phyloP scores from a whole-genome alignment of 2,888 invertebrate genomes.

The Callyntrura guangdongensis region DNA sequence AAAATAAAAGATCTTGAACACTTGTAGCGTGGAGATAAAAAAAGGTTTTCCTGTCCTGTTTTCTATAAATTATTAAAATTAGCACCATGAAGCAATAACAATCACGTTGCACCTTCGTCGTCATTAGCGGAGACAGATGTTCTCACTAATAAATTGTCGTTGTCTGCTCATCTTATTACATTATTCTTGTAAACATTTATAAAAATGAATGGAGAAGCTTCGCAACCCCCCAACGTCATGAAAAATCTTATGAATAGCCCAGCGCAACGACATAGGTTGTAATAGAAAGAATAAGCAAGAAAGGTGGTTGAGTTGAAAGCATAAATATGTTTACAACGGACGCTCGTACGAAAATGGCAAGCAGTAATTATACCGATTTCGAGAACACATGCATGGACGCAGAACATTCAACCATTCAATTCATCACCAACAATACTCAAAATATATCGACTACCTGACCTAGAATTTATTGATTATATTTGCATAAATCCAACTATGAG shows the following conservation, averaged over 20 bases:
- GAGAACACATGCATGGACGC: too few species aligned
- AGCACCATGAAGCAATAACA: not conserved
- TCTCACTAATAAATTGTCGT: not conserved
- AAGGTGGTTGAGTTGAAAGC: too few species aligned
- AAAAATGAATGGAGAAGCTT: not conserved
- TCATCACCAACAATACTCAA: too few species aligned
- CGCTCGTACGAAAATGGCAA: too few species aligned
- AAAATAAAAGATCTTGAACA: constrained; percentile 81
- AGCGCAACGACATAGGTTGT: too few species aligned
- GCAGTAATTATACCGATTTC: too few species aligned
- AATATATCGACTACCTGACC: too few species aligned
- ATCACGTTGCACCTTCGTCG: constrained; percentile 1
- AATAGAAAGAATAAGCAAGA: too few species aligned
- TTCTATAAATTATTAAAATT: not conserved
- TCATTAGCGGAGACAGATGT: constrained; percentile 3
- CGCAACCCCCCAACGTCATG: not conserved
- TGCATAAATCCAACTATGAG: too few species aligned
- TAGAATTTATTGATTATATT: too few species aligned
- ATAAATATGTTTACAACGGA: too few species aligned
- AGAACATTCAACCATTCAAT: too few species aligned
- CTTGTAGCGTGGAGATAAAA: constrained; percentile 75
- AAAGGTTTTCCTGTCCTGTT: constrained; percentile 14
- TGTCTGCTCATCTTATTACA: not conserved
- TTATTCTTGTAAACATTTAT: not conserved
- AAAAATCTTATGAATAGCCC: not conserved